phyloP scores from a whole-genome alignment of 2,888 invertebrate species.

The Lithosia quadra region DNA sequence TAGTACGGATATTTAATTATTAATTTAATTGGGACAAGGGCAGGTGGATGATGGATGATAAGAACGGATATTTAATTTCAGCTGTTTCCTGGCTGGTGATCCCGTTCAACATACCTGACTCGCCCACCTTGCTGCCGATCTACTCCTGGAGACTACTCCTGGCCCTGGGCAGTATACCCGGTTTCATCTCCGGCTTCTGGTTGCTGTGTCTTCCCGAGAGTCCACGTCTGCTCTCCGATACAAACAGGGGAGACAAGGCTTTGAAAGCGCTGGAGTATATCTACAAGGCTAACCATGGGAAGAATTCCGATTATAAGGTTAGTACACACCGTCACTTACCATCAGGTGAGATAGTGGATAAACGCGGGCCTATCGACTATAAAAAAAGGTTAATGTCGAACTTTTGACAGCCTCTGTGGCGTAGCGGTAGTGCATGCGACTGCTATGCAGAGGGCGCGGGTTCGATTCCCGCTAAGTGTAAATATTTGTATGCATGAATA shows the following conservation, averaged over 20 bases:
- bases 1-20: too few species aligned
- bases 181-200: slow-evolving; percentile 87
- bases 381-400: too few species aligned
- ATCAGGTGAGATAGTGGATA: too few species aligned
- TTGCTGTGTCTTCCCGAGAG: slow-evolving; percentile 89
- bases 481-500: too few species aligned
- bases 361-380: too few species aligned
- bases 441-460: too few species aligned
- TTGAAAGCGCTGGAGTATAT: slow-evolving; percentile 87
- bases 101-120: slow-evolving; percentile 77
- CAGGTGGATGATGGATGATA: too few species aligned
- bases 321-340: slow-evolving; percentile 17
- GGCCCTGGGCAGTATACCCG: slow-evolving; percentile 88
- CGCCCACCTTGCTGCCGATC: slow-evolving; percentile 75
- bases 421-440: too few species aligned
- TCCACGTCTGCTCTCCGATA: slow-evolving; percentile 89
- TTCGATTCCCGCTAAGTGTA: too few species aligned
- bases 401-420: too few species aligned
- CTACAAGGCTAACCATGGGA: slow-evolving; percentile 83
- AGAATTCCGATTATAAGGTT: slow-evolving; percentile 84
- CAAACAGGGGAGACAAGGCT: slow-evolving; percentile 87
- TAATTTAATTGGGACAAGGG: too few species aligned
- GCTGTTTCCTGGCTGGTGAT: slow-evolving; percentile 90
- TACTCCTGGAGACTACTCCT: slow-evolving; percentile 92
- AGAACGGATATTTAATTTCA: slow-evolving; percentile 60